Evolutionary conservation across 2,797 vertebrate genomes (phyloP).

Genomic region (Molothrus ater): DNA sequence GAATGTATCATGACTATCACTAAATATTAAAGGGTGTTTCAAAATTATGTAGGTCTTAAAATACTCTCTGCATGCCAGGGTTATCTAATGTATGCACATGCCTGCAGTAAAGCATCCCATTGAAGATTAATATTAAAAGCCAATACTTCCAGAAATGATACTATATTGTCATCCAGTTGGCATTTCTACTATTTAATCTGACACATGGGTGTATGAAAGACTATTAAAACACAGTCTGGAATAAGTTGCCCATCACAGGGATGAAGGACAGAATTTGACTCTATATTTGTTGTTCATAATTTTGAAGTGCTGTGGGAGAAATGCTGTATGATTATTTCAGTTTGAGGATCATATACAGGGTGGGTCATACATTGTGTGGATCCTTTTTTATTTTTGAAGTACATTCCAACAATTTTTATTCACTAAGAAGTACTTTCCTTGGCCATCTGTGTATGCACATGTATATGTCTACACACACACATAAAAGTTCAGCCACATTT

Average conservation of each 20-base stretch:
- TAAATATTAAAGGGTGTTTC: constrained; percentile 28
- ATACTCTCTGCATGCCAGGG: constrained; percentile 13
- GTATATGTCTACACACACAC: neutral
- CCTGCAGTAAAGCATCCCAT: neutral
- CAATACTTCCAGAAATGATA: constrained; percentile 44
- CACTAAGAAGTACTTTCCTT: neutral
- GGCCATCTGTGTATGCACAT: neutral
- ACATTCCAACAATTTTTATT: neutral
- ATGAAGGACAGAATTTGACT: neutral
- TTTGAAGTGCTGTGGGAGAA: neutral
- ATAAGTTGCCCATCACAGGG: neutral
- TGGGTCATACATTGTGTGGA: neutral
- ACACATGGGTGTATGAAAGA: neutral
- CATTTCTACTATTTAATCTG: constrained; percentile 32
- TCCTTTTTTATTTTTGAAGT: neutral
- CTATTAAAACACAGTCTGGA: neutral
- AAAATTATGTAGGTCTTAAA: constrained; percentile 38
- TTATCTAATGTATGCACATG: constrained; percentile 30
- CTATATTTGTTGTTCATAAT: neutral
- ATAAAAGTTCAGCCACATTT: neutral
- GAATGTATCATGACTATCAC: constrained; percentile 34
- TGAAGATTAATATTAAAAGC: constrained; percentile 47
- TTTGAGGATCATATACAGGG: neutral
- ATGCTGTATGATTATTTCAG: neutral
- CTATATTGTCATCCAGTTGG: constrained; percentile 26